Percentiles rank a stretch among this genome's conserved stretches.
Evolutionary conservation across 2,888 invertebrate species (phyloP).

Genomic region (Nasonovia ribisnigri): DNA sequence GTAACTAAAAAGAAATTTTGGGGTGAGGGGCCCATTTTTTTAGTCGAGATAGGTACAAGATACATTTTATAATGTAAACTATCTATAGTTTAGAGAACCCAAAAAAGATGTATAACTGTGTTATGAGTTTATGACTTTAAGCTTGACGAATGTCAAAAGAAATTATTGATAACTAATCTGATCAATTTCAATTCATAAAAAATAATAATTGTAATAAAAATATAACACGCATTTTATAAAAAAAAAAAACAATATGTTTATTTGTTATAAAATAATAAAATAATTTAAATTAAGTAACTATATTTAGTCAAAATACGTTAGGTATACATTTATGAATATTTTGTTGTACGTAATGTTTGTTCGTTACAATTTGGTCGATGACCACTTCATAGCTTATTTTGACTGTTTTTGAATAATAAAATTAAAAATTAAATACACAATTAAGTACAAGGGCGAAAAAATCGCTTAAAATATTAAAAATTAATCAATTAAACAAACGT

Average conservation of each 20-base stretch:
- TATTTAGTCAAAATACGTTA: background rate
- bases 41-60: no score
- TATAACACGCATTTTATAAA: background rate
- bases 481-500: background rate
- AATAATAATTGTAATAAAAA: background rate
- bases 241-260: slow-evolving; percentile 35
- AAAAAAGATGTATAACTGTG: background rate
- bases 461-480: slow-evolving; percentile 10
- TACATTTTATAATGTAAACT: background rate
- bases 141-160: background rate
- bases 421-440: background rate
- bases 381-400: background rate
- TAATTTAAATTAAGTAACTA: slow-evolving; percentile 30
- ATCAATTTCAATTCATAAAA: background rate
- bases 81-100: background rate
- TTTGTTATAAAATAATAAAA: slow-evolving; percentile 32
- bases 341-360: background rate
- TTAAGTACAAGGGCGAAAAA: slow-evolving; percentile 11
- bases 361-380: background rate
- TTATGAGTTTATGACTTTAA: background rate
- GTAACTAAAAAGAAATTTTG: no score
- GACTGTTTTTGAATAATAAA: slow-evolving; percentile 24
- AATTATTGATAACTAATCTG: background rate
- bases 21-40: background rate
- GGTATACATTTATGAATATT: background rate